Conservation (phyloP, 2,888 invertebrate species). For the Notodonta ziczac region DNA sequence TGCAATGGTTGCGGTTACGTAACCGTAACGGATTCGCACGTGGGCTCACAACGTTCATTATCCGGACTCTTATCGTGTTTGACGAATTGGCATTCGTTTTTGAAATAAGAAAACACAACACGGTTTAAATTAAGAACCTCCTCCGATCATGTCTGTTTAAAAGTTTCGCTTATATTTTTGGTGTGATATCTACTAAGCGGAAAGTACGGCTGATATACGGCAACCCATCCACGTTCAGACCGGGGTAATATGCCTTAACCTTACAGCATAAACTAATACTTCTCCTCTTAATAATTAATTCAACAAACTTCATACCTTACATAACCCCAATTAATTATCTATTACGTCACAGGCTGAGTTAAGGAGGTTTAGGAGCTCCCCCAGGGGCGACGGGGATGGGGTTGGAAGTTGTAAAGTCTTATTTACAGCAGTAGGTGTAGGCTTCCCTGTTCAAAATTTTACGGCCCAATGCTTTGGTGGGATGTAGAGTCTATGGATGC, state of each 20-base stretch:
- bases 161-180: no score
- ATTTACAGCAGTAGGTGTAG: conserved; percentile 57
- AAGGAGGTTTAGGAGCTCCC: conserved; percentile 29
- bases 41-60: conserved; percentile 30
- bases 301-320: conserved; percentile 4
- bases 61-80: conserved; percentile 25
- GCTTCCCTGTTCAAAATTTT: conserved; percentile 58
- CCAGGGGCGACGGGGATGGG: conserved; percentile 30
- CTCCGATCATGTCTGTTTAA: no score
- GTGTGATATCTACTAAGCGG: no score
- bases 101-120: no score
- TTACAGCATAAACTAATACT: not conserved
- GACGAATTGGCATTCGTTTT: not conserved
- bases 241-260: not conserved
- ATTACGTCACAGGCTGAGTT: conserved; percentile 32
- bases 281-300: conserved; percentile 1
- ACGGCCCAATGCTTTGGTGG: conserved; percentile 38
- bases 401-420: conserved; percentile 56
- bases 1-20: conserved; percentile 60
- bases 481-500: conserved; percentile 30
- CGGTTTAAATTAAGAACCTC: no score
- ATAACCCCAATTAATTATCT: conserved; percentile 39
- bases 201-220: no score
- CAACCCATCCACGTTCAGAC: no score
- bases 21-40: conserved; percentile 47